phyloP scores from a whole-genome alignment of 2,113 vertebrate genomes.

The Xerus inauris region DNA sequence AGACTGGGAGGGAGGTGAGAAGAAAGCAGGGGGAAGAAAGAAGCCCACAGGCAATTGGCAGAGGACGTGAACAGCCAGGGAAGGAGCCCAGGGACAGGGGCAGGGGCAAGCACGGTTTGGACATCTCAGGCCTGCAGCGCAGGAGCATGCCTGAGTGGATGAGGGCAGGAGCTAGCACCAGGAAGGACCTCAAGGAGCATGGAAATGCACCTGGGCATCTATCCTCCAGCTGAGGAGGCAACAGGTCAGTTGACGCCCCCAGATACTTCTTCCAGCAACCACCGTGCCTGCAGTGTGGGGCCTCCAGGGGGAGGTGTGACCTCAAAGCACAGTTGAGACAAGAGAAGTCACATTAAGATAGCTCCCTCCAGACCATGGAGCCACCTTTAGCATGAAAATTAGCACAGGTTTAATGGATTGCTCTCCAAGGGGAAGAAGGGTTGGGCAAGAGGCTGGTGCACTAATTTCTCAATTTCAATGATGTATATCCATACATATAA shows the following conservation, averaged over 20 bases:
- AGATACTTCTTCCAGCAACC: fast-evolving
- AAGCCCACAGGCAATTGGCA: neutral
- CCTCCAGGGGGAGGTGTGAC: neutral
- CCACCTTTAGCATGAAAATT: neutral
- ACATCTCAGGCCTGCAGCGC: too few species aligned
- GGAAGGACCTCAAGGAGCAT: too few species aligned
- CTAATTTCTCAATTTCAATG: neutral
- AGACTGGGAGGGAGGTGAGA: too few species aligned
- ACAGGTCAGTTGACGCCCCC: too few species aligned
- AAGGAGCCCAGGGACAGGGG: neutral
- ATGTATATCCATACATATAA: neutral
- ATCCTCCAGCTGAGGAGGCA: too few species aligned
- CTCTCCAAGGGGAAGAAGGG: neutral
- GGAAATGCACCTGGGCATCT: too few species aligned
- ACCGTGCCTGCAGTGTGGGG: too few species aligned
- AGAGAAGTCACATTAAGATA: neutral
- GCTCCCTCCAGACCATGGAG: fast-evolving
- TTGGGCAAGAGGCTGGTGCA: neutral
- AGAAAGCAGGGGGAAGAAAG: too few species aligned
- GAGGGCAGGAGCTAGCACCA: too few species aligned
- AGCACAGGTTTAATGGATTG: fast-evolving
- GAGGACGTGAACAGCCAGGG: neutral
- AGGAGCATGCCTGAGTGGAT: too few species aligned
- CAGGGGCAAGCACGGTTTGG: too few species aligned
- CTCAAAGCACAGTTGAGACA: too few species aligned